Conservation (phyloP, 2,113 vertebrate genomes). For the Numida meleagris region DNA sequence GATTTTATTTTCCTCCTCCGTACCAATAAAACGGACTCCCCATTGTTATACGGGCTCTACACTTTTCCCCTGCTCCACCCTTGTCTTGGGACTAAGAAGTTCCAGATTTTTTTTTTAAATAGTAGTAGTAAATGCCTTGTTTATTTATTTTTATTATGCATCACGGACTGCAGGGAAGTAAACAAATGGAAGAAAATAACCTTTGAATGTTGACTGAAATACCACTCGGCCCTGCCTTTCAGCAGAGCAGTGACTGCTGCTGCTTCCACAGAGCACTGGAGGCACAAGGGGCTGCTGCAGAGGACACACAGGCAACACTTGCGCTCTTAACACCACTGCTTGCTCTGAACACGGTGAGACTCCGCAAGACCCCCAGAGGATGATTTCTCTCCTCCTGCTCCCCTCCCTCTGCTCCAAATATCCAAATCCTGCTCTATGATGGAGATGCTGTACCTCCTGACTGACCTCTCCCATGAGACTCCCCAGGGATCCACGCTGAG, state of each 20-base stretch:
- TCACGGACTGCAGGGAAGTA: background rate
- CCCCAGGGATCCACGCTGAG: background rate
- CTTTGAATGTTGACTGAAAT: background rate
- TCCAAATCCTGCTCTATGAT: background rate
- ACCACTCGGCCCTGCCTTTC: background rate
- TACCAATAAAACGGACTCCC: conserved; percentile 44
- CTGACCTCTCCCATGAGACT: background rate
- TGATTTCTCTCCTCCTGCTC: background rate
- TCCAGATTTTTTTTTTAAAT: background rate
- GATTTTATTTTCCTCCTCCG: conserved; percentile 63
- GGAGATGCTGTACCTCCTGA: background rate
- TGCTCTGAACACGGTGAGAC: fast-evolving
- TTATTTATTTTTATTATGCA: conserved; percentile 2
- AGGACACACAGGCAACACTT: background rate
- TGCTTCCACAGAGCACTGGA: background rate
- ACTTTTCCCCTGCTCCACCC: conserved; percentile 52
- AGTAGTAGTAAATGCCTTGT: background rate
- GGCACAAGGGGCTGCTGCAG: fast-evolving
- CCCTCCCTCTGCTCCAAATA: background rate
- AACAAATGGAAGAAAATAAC: background rate
- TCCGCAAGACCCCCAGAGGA: background rate
- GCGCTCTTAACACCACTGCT: fast-evolving
- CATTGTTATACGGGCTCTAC: conserved; percentile 54
- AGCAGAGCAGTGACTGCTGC: background rate
- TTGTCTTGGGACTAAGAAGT: conserved; percentile 9